These are phyloP conservation scores for Holocentrus rufus DNA, from an alignment of 2,797 vertebrate species.

Conservation along the genomic window DNA sequence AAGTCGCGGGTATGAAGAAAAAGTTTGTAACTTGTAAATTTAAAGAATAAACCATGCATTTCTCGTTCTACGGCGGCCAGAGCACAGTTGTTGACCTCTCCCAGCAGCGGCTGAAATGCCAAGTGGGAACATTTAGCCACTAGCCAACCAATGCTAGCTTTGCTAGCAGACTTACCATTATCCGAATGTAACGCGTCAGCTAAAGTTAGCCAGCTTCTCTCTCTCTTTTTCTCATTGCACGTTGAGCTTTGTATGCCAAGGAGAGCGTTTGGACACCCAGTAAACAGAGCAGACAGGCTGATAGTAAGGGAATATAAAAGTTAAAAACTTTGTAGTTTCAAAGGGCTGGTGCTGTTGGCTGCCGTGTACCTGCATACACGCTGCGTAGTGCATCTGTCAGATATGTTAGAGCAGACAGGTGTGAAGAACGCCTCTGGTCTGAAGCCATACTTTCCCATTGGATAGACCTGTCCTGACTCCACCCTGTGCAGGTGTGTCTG, in stretches of 20 bases:
- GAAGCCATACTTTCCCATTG: conserved; percentile 30
- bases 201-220: conserved; percentile 39
- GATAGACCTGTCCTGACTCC: conserved; percentile 39
- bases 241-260: background rate
- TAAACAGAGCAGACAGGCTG: accelerated
- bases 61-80: background rate
- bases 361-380: conserved; percentile 29
- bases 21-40: conserved; percentile 45
- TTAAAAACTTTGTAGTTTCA: background rate
- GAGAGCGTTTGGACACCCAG: background rate
- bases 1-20: conserved; percentile 55
- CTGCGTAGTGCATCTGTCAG: background rate
- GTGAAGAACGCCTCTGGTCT: conserved; percentile 14
- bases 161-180: conserved; percentile 23
- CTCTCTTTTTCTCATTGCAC: background rate
- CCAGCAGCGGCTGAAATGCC: background rate
- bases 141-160: background rate
- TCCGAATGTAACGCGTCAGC: conserved; percentile 7
- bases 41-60: background rate
- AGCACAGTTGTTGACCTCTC: background rate
- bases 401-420: conserved; percentile 41
- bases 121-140: background rate
- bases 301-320: background rate
- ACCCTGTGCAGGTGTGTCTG: conserved; percentile 49
- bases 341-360: background rate